Evolutionary conservation across 2,888 invertebrate genomes (phyloP), one percentile per base, ranked within the genome.

Genomic region (Ophion slaviceki): DNA sequence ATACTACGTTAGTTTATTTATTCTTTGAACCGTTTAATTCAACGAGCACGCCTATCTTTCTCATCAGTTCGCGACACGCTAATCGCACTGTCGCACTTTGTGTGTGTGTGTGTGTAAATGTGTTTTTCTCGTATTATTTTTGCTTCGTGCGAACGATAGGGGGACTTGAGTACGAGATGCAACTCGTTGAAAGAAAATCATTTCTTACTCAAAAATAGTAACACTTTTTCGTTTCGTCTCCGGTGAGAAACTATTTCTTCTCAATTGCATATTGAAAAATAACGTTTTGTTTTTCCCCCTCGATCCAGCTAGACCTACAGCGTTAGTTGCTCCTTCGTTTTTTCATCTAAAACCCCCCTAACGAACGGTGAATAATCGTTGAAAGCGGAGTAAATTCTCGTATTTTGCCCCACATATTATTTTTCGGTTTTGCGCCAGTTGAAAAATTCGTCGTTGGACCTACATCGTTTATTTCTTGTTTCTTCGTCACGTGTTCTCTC

Each of bases 21-120:
- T 75, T 71, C 62, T 36, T 79, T 53, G 53, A 53, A 53, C 53
- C 53, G 11, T 82, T 87, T 64, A 68, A 84, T 86, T 85, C 84
- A 71, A 80, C 82, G 87, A 90, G 88, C 86, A 91, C 91, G 89
- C 91, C 90, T 91, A 92, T 91, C 91, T 91, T 92, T 91, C 90
- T 92, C 92, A 92, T 92, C 87, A 89, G 88, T 88, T 89, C 86
- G 89, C 88, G 90, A 91, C 90, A 91, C 91, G 90, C 87, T 84
- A 83, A 83, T 82, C 84, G 82, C 84, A 78, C 83, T 84, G 86
- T 83, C 79, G 80, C 85, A 83, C 85, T 84, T 84, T 77, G 74
- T 81, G 76, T 85, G 66, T 82, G 72, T 75, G 57, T 74, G 59
- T 80, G 71, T 75, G 77, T 79, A 77, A 72, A 61, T 77, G 62